phyloP scores from a whole-genome alignment of 2,113 vertebrate species.

The Notothenia rossii region DNA sequence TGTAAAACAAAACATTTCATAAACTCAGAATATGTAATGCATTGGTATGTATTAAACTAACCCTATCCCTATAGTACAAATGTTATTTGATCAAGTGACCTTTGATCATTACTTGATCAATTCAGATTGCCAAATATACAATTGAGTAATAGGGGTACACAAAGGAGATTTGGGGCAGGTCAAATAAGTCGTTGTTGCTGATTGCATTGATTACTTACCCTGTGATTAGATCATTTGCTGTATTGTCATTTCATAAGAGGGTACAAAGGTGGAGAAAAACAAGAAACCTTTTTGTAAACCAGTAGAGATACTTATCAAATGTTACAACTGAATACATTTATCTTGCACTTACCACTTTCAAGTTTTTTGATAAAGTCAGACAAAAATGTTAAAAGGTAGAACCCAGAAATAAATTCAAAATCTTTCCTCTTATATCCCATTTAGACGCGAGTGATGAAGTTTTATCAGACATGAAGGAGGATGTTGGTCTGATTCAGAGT shows the following conservation, averaged over 20 bases:
- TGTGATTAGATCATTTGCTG: slow-evolving; percentile 6
- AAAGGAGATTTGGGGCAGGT: neutral
- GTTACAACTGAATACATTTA: neutral
- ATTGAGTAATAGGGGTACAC: neutral
- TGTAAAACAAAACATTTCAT: neutral
- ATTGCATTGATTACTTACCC: neutral
- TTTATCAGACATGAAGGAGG: slow-evolving; percentile 20
- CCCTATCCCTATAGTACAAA: neutral
- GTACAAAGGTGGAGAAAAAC: neutral
- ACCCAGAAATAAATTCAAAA: neutral
- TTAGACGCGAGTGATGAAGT: slow-evolving; percentile 51
- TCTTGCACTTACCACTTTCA: neutral
- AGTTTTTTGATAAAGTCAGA: neutral
- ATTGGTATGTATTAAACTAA: neutral
- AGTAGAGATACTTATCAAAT: neutral
- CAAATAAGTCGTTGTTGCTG: neutral
- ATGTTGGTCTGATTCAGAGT: slow-evolving; percentile 3
- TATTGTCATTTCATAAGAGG: neutral
- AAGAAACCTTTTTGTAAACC: neutral
- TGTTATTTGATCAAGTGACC: neutral
- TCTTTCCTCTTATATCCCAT: neutral
- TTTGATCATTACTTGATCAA: neutral
- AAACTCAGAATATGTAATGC: neutral
- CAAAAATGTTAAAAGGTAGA: neutral
- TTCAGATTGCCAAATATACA: neutral